Evolutionary conservation across 2,113 vertebrate species (phyloP).

Genomic region (Bujurquina vittata): DNA sequence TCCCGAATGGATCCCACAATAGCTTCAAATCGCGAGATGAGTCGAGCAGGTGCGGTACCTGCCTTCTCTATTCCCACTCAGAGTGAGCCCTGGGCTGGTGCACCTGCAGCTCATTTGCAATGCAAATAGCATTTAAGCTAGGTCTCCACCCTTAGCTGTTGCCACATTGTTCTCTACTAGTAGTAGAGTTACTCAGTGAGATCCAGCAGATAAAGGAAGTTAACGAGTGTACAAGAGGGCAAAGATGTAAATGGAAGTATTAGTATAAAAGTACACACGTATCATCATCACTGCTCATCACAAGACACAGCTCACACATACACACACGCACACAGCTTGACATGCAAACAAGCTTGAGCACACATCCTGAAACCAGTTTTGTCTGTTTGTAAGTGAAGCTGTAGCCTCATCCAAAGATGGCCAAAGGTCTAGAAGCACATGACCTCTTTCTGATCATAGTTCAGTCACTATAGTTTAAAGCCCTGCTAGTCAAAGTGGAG

Average conservation of each 20-base stretch:
- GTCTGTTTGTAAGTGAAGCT: not conserved
- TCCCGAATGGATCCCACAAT: too few species aligned
- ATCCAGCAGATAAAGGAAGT: not conserved
- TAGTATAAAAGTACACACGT: not conserved
- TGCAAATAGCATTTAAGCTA: not conserved
- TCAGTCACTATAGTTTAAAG: not conserved
- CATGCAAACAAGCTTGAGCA: not conserved
- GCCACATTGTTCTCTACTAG: not conserved
- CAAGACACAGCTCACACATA: slow-evolving; percentile 32
- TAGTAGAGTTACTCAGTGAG: not conserved
- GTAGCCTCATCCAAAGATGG: not conserved
- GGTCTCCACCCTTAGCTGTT: not conserved
- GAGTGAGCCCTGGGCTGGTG: rapidly evolving
- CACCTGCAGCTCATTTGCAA: not conserved
- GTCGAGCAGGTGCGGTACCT: too few species aligned
- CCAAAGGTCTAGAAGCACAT: slow-evolving; percentile 8
- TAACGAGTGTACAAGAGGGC: not conserved
- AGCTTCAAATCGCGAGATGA: too few species aligned
- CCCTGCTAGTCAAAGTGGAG: not conserved
- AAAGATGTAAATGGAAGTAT: not conserved
- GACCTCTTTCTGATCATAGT: not conserved
- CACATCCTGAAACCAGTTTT: slow-evolving; percentile 48
- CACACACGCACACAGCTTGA: not conserved
- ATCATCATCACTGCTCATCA: slow-evolving; percentile 36
- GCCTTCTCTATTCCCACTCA: not conserved